Conservation (phyloP, 2,888 invertebrate genomes). For the Dermolepida albohirtum region DNA sequence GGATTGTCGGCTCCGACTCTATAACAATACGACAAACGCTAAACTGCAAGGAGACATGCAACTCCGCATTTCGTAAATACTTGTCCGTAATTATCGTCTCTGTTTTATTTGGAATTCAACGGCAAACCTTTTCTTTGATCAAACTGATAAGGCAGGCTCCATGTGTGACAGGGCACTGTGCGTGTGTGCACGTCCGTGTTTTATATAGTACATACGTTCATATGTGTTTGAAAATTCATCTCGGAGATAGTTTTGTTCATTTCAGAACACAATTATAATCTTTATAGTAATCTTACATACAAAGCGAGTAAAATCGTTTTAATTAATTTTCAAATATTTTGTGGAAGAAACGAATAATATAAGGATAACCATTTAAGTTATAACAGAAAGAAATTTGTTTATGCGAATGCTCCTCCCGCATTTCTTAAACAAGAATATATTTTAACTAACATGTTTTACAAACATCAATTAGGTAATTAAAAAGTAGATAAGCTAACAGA, state of each 20-base stretch:
- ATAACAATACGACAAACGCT: constrained; percentile 31
- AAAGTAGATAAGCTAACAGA: no score
- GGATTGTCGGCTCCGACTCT: no score
- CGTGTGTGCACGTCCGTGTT: constrained; percentile 16
- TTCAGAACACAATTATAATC: constrained; percentile 9
- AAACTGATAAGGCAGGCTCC: constrained; percentile 33
- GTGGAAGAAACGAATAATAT: no score
- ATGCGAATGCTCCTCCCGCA: no score
- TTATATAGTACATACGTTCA: background rate
- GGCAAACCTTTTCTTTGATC: constrained; percentile 36
- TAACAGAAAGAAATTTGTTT: no score
- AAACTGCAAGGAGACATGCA: constrained; percentile 41
- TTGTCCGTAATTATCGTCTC: constrained; percentile 41
- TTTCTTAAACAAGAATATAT: no score
- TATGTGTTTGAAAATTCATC: constrained; percentile 15
- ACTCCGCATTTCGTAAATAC: constrained; percentile 43
- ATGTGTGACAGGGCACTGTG: constrained; percentile 20
- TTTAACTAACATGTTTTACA: no score
- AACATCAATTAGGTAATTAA: no score
- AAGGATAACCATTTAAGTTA: no score
- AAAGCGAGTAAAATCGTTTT: no score
- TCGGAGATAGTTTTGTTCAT: background rate
- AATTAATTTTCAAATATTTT: background rate
- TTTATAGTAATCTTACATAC: background rate
- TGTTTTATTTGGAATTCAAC: constrained; percentile 43